Conservation (phyloP, 2,888 invertebrate species). For the Drosophila prolongata region DNA sequence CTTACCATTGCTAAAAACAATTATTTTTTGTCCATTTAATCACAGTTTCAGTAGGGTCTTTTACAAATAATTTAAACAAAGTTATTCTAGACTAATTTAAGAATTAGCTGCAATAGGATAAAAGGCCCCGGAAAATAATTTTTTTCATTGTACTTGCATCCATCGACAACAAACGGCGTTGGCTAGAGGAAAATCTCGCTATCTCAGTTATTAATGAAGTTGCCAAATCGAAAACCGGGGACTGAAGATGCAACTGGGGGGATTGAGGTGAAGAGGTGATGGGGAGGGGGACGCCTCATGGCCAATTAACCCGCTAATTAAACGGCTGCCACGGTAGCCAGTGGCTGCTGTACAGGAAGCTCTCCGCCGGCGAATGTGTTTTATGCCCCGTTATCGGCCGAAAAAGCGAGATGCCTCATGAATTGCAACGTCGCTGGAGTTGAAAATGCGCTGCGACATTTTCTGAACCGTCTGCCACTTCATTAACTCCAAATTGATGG, state of each 20-base stretch:
- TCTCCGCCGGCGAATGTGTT: constrained; percentile 49
- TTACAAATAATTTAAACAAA: too few relatives aligned
- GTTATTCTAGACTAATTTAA: neutral
- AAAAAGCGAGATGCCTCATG: constrained; percentile 51
- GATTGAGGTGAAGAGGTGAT: constrained; percentile 23
- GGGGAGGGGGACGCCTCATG: constrained; percentile 48
- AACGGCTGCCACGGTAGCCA: constrained; percentile 63
- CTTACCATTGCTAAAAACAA: too few relatives aligned
- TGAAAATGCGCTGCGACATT: constrained; percentile 76
- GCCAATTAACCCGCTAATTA: constrained; percentile 77
- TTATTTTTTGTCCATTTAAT: too few relatives aligned
- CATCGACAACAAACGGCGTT: constrained; percentile 61
- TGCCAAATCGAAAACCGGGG: constrained; percentile 42
- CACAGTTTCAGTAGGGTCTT: too few relatives aligned
- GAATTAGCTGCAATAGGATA: neutral
- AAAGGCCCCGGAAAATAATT: neutral
- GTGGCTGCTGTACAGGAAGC: constrained; percentile 66
- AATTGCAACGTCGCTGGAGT: constrained; percentile 62
- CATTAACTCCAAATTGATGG: constrained; percentile 82
- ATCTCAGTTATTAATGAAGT: constrained; percentile 73
- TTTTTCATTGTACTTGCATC: constrained; percentile 28
- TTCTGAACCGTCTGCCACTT: constrained; percentile 63
- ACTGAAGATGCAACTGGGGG: constrained; percentile 41
- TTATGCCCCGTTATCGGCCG: constrained; percentile 60
- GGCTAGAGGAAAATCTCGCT: constrained; percentile 20